Percentiles rank a stretch among this genome's conserved stretches.
Evolutionary conservation across 2,797 vertebrate genomes (phyloP).

Genomic region (Lerista edwardsae): DNA sequence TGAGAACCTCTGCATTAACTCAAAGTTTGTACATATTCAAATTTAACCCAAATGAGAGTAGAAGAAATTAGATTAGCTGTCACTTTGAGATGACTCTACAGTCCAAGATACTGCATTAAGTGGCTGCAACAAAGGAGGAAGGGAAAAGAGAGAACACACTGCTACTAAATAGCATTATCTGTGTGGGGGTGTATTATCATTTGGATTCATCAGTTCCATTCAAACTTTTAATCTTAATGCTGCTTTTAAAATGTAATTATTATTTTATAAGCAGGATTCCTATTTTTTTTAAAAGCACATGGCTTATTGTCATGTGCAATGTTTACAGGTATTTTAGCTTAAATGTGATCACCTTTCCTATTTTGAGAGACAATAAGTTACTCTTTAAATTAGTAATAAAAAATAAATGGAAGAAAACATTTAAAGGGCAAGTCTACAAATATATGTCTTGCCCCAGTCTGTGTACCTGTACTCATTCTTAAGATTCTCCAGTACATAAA

Average conservation of each 20-base stretch:
- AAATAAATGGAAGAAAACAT: neutral
- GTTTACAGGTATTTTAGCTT: neutral
- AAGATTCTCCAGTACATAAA: neutral
- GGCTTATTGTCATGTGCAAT: neutral
- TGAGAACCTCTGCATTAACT: neutral
- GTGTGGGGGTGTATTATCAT: neutral
- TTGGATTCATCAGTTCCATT: neutral
- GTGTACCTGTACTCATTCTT: constrained; percentile 3
- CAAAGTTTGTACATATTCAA: constrained; percentile 12
- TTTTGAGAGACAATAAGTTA: neutral
- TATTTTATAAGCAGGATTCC: neutral
- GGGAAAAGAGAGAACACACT: neutral
- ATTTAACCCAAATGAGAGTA: neutral
- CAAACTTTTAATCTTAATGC: constrained; percentile 11
- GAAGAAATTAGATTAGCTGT: constrained; percentile 15
- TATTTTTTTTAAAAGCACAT: neutral
- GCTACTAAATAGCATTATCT: neutral
- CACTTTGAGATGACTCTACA: neutral
- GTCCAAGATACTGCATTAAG: constrained; percentile 19
- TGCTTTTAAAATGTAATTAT: constrained; percentile 34
- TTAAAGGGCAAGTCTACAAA: neutral
- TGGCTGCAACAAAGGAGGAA: neutral
- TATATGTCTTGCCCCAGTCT: constrained; percentile 18
- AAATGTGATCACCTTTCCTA: constrained; percentile 16
- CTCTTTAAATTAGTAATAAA: constrained; percentile 13